Conservation (phyloP, 2,797 vertebrate species). For the Meriones psammophilus region DNA sequence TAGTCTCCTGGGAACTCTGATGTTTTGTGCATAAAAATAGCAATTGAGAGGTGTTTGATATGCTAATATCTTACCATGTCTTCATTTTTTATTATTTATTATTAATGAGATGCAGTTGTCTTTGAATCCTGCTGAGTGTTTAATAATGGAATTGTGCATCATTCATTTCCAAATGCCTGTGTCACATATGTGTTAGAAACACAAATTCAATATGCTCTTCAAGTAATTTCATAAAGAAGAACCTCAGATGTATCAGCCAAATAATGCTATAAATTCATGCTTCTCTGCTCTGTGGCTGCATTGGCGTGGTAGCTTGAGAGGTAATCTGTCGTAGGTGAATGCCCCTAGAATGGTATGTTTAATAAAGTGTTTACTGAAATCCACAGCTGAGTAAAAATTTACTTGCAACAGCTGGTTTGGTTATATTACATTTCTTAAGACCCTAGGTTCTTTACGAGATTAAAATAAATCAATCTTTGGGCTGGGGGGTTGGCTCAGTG, state of each 20-base stretch:
- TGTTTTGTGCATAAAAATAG: slow-evolving; percentile 81
- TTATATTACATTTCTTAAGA: background rate
- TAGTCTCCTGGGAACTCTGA: slow-evolving; percentile 74
- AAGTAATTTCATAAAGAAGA: slow-evolving; percentile 46
- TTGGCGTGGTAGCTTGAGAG: background rate
- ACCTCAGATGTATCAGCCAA: slow-evolving; percentile 4
- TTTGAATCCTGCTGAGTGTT: slow-evolving; percentile 83
- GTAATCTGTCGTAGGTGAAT: background rate
- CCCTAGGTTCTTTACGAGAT: background rate
- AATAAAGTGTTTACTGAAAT: background rate
- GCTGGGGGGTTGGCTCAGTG: background rate
- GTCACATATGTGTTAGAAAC: slow-evolving; percentile 71
- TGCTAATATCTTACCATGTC: slow-evolving; percentile 82
- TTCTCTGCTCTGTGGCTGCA: background rate
- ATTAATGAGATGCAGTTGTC: slow-evolving; percentile 83
- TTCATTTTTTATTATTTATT: slow-evolving; percentile 85
- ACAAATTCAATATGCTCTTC: slow-evolving; percentile 71
- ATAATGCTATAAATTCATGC: slow-evolving; percentile 15
- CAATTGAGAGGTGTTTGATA: slow-evolving; percentile 81
- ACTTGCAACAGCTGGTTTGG: background rate
- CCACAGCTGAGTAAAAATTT: background rate
- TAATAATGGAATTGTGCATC: slow-evolving; percentile 82
- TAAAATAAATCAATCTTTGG: background rate
- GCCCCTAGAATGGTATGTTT: background rate
- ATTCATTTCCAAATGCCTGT: slow-evolving; percentile 77